A percentile compares a stretch with the other conserved stretches of the same genome.
Evolutionary conservation across 2,113 vertebrate genomes (phyloP).

Genomic region (Malurus elegans): DNA sequence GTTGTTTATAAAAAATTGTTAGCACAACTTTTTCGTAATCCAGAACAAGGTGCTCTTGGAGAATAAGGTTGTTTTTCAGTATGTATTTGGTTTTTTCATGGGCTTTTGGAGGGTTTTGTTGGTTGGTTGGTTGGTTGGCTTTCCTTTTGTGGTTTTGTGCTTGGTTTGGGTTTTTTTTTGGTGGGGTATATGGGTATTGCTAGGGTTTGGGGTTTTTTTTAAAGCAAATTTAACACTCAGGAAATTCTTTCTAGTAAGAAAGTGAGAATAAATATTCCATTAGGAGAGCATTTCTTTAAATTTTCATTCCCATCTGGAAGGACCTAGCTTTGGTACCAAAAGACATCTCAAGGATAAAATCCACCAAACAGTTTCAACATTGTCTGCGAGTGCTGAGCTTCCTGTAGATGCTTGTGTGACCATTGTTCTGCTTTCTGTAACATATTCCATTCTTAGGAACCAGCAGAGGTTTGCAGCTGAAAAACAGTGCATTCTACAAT

Average conservation of each 20-base stretch:
- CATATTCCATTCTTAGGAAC: neutral
- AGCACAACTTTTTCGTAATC: neutral
- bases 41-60: neutral
- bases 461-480: neutral
- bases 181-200: accelerated
- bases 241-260: neutral
- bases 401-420: neutral
- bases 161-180: accelerated
- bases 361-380: neutral
- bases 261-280: neutral
- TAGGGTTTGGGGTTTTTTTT: neutral
- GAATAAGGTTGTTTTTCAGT: neutral
- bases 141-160: neutral
- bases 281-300: neutral
- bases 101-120: neutral
- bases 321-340: neutral
- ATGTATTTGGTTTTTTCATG: neutral
- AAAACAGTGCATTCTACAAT: neutral
- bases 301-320: neutral
- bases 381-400: neutral
- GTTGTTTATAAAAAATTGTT: neutral
- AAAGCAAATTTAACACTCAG: neutral
- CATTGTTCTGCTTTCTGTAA: neutral
- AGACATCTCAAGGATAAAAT: neutral
- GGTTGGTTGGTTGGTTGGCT: too few relatives aligned